A percentile compares a stretch with the other conserved stretches of the same genome.
Evolutionary conservation across 2,888 invertebrate species (phyloP).

Genomic region (Malachius bipustulatus): DNA sequence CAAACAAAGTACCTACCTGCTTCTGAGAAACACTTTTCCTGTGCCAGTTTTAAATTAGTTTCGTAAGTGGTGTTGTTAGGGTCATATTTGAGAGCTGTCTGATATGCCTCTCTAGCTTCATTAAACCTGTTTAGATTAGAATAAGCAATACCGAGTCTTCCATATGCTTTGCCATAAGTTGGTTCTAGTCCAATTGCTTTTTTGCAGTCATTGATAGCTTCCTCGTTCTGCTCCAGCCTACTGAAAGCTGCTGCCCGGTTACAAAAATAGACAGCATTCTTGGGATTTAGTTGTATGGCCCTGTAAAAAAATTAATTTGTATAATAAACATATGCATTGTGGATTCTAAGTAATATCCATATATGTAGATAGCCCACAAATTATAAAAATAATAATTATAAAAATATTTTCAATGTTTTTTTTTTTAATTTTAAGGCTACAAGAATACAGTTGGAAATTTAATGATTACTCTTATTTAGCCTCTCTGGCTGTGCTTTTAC

Average conservation of each 20-base stretch:
- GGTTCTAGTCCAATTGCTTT: constrained; percentile 82
- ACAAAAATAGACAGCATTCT: constrained; percentile 91
- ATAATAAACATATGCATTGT: too few relatives aligned
- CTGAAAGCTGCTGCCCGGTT: constrained; percentile 95
- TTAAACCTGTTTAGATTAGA: constrained; percentile 70
- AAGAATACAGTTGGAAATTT: too few relatives aligned
- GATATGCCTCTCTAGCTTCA: constrained; percentile 77
- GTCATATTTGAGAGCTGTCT: constrained; percentile 79
- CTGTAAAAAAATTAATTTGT: constrained; percentile 44
- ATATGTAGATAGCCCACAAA: too few relatives aligned
- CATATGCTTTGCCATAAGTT: constrained; percentile 89
- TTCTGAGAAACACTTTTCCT: constrained; percentile 42
- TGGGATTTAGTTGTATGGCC: constrained; percentile 76
- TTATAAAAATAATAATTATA: too few relatives aligned
- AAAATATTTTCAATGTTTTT: too few relatives aligned
- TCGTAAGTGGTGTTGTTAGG: constrained; percentile 85
- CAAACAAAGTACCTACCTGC: constrained; percentile 17
- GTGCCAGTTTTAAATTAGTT: constrained; percentile 73
- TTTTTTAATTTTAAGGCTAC: too few relatives aligned
- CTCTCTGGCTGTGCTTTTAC: too few relatives aligned
- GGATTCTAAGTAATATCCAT: too few relatives aligned
- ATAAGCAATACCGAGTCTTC: constrained; percentile 80
- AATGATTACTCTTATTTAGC: too few relatives aligned
- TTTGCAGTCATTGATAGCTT: constrained; percentile 83
- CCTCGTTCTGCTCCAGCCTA: constrained; percentile 70